Evolutionary conservation across 2,797 vertebrate species (phyloP).

Genomic region (Muscicapa striata): DNA sequence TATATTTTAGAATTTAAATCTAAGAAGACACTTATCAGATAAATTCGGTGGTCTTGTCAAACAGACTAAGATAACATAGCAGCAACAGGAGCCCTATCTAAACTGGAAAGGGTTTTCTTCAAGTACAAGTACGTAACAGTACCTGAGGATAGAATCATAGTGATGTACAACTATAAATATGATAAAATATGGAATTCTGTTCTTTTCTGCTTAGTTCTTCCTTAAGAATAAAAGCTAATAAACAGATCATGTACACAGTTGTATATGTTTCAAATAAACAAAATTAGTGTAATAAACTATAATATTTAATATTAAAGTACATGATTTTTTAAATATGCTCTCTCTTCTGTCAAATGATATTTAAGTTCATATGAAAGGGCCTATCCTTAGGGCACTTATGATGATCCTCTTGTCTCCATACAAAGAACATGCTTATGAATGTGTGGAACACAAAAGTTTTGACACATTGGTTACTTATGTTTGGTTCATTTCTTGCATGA

Average conservation of each 20-base stretch:
- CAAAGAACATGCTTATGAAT: not conserved
- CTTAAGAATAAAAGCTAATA: not conserved
- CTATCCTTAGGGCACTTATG: not conserved
- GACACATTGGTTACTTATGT: not conserved
- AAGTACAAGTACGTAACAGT: not conserved
- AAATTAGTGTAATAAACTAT: not conserved
- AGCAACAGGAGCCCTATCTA: not conserved
- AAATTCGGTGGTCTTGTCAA: not conserved
- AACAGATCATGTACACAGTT: not conserved
- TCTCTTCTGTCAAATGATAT: not conserved
- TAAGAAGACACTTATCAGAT: not conserved
- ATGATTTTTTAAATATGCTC: not conserved
- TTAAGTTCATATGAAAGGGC: not conserved
- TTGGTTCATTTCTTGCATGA: not conserved
- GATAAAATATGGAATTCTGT: conserved; percentile 1
- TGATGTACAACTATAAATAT: not conserved
- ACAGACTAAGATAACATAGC: not conserved
- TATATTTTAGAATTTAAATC: conserved; percentile 30
- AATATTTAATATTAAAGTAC: not conserved
- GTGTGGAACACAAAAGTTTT: not conserved
- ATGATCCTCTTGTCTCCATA: not conserved
- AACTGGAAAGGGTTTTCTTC: not conserved
- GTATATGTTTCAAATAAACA: conserved; percentile 9
- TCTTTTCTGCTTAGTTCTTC: not conserved
- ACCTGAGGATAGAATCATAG: not conserved